Conservation (phyloP, 2,113 vertebrate species). For the Lagopus leucura region DNA sequence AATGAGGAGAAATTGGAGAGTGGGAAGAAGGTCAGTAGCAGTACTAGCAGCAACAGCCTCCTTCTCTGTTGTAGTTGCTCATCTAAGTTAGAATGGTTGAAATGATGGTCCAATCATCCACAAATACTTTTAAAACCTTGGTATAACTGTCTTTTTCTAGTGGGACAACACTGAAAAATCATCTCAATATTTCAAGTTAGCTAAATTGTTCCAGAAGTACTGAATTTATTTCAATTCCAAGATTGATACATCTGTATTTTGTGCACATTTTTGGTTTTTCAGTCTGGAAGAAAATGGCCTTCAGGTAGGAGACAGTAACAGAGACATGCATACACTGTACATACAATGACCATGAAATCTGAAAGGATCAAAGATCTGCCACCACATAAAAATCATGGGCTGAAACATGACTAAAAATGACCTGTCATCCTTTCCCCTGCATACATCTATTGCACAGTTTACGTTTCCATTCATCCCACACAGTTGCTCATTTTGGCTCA, state of each 20-base stretch:
- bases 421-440: not conserved
- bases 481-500: not conserved
- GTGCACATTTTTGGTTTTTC: not conserved
- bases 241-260: not conserved
- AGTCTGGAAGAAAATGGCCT: not conserved
- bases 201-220: not conserved
- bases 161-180: not conserved
- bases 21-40: not conserved
- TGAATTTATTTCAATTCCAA: too few species aligned
- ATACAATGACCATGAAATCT: not conserved
- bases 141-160: not conserved
- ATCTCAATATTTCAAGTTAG: not conserved
- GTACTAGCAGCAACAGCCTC: not conserved
- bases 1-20: not conserved
- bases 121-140: not conserved
- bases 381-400: accelerated
- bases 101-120: not conserved
- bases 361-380: not conserved
- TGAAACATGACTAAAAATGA: not conserved
- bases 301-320: not conserved
- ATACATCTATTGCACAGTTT: accelerated
- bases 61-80: not conserved
- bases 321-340: accelerated
- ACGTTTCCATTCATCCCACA: not conserved
- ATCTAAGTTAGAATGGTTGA: not conserved